A percentile compares a stretch with the other conserved stretches of the same genome.
Conservation (phyloP, 2,888 invertebrate genomes). For the Gasteruption jaculator region DNA sequence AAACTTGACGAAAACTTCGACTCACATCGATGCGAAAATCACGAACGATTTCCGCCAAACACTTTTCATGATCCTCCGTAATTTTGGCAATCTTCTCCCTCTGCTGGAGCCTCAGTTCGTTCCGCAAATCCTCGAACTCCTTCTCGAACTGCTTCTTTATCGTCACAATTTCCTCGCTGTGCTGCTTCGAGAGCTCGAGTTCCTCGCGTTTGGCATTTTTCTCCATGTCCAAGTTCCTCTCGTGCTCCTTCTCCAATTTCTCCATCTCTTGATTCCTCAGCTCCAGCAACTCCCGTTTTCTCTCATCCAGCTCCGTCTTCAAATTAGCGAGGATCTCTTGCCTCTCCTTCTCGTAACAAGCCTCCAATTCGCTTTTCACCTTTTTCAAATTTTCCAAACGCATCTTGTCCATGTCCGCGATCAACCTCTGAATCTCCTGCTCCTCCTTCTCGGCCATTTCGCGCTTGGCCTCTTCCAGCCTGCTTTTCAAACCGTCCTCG, state of each 20-base stretch:
- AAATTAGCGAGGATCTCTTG: conserved; percentile 50
- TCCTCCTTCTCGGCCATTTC: conserved; percentile 52
- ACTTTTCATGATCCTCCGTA: conserved; percentile 49
- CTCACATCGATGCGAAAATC: conserved; percentile 64
- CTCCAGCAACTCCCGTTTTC: conserved; percentile 50
- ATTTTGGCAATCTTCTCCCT: conserved; percentile 43
- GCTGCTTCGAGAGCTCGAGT: conserved; percentile 44
- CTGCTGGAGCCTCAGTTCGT: conserved; percentile 38
- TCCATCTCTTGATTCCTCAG: conserved; percentile 54
- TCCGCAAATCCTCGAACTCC: conserved; percentile 43
- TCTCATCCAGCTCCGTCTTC: conserved; percentile 53
- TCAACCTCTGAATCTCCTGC: conserved; percentile 37
- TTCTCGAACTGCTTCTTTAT: conserved; percentile 54
- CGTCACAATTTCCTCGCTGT: conserved; percentile 59
- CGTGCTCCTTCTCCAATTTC: conserved; percentile 56
- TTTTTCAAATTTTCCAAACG: conserved; percentile 39
- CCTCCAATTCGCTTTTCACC: conserved; percentile 42
- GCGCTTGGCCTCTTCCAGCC: conserved; percentile 51
- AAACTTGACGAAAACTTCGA: too few species aligned
- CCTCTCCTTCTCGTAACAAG: conserved; percentile 48
- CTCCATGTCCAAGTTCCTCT: conserved; percentile 46
- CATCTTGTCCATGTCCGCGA: conserved; percentile 39
- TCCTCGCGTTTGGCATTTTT: conserved; percentile 38
- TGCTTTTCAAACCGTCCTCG: conserved; percentile 51
- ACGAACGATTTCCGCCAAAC: conserved; percentile 41